Percentiles rank a stretch among this genome's conserved stretches.
Evolutionary conservation across 2,797 vertebrate genomes (phyloP).

Genomic region (Coendou prehensilis): DNA sequence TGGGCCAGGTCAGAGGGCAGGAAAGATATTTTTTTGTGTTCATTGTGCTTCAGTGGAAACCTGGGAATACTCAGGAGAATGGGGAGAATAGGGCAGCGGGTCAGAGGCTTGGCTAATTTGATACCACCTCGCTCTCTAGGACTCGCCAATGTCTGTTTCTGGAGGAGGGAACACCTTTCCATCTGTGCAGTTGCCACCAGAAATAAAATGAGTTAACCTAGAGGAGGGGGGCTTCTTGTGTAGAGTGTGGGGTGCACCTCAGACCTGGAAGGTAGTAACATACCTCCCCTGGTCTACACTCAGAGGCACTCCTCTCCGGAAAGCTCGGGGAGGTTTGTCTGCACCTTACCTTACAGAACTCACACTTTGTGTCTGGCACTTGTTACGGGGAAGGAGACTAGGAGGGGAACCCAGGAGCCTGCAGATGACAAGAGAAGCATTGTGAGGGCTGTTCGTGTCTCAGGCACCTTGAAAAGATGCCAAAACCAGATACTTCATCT

Average conservation of each 20-base stretch:
- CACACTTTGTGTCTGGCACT: not conserved
- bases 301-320: not conserved
- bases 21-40: not conserved
- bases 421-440: not conserved
- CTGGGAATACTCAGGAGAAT: not conserved
- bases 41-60: not conserved
- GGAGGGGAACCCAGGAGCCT: not conserved
- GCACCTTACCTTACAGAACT: not conserved
- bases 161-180: not conserved
- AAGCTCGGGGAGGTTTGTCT: not conserved
- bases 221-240: not conserved
- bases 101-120: not conserved
- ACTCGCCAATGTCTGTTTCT: not conserved
- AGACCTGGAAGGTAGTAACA: not conserved
- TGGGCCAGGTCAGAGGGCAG: constrained; percentile 81
- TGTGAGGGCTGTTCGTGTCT: not conserved
- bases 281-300: not conserved
- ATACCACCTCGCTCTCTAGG: fast-evolving
- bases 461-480: constrained; percentile 22
- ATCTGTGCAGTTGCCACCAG: not conserved
- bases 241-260: not conserved
- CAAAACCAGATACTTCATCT: constrained; percentile 23
- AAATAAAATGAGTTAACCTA: not conserved
- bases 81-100: not conserved
- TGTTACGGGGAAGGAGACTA: not conserved